These are phyloP conservation scores for Steatornis caripensis DNA, from an alignment of 2,113 vertebrate species.

Conservation along the genomic window DNA sequence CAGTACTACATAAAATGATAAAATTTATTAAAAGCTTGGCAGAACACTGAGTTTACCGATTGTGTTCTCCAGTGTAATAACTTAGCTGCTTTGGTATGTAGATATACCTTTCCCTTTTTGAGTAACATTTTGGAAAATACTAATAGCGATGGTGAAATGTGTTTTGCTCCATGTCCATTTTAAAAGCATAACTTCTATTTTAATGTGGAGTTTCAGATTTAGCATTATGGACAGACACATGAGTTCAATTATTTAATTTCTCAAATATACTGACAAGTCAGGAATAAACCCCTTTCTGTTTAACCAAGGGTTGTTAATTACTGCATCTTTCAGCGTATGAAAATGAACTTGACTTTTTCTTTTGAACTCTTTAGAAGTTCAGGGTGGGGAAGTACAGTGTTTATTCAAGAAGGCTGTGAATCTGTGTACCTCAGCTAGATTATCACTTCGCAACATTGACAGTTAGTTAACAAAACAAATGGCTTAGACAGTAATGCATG, in stretches of 20 bases:
- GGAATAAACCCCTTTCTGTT: background rate
- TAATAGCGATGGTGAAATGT: background rate
- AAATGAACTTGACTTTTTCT: slow-evolving; percentile 51
- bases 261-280: background rate
- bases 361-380: slow-evolving; percentile 69
- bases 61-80: background rate
- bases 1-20: background rate
- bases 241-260: background rate
- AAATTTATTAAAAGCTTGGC: background rate
- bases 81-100: background rate
- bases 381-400: slow-evolving; percentile 57
- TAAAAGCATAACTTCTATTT: background rate
- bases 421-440: slow-evolving; percentile 54
- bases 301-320: slow-evolving; percentile 17
- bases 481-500: slow-evolving; percentile 52
- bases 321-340: slow-evolving; percentile 2
- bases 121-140: background rate
- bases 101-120: background rate
- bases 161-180: background rate
- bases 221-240: background rate
- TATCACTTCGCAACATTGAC: slow-evolving; percentile 82
- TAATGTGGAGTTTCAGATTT: background rate
- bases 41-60: background rate
- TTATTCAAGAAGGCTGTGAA: slow-evolving; percentile 64
- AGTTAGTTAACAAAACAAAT: slow-evolving; percentile 86